Base-by-base conservation (phyloP, 2,888 invertebrate genomes). In the Priocnemis perturbator region DNA sequence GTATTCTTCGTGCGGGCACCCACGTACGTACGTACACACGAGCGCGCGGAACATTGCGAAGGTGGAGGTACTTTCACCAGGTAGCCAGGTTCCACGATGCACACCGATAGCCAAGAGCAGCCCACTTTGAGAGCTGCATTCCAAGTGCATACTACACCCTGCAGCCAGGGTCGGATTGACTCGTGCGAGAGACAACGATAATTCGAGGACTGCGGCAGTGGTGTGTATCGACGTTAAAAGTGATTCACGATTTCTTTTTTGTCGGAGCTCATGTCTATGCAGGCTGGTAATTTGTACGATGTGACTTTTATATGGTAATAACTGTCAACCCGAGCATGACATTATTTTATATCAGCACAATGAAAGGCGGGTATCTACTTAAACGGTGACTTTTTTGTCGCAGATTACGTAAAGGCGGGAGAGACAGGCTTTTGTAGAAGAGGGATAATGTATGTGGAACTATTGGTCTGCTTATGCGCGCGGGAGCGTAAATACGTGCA, bases 21-120 rank as follows among this genome's bases (percentile, higher is more conserved):
- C 64, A 75, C 57, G 66, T 66, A 74, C 57, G 66, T 66, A 74
- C 74, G 64, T 58, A 60, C 37, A 37, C 37, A 37, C 37, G 4
- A 9, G 37, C 37, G 7, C 37, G 37, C 37, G 7, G 11, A 69
- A 63, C 62, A 61, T 60, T 64, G 61, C 70, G 73, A 77, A 79
- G 79, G 77, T 81, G 73, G 79, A 81, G 71, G 76, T 80, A 81
- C 81, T 81, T 81, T 81, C 81, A 81, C 81, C 81, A 76, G 69
- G 76, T 76, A 79, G 75, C 76, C 71, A 72, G 74, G 72, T 78
- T 79, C 71, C 79, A 73, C 73, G 77, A 78, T 79, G 75, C 77
- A 77, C 78, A 68, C 71, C 73, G 71, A 78, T 78, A 79, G 78
- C 75, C 71, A 78, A 79, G 78, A 79, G 77, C 79, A 79, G 77